Evolutionary conservation across 2,888 invertebrate genomes (phyloP), one percentile per base, ranked within the genome.

Genomic region (Scaptomyza parva): DNA sequence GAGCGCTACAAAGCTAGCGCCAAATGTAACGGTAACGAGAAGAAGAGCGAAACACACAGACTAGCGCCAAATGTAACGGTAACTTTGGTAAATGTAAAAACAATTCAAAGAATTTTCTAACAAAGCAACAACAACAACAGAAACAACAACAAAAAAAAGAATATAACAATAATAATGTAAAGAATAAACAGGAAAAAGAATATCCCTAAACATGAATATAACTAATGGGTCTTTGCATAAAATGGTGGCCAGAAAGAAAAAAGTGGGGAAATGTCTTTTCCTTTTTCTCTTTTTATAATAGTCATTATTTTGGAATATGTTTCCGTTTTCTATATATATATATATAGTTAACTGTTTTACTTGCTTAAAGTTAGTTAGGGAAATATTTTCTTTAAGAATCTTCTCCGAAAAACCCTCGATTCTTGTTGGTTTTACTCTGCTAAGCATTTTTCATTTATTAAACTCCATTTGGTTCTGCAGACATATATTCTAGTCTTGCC

Each of bases 41-140:
- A 55, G 60, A 54, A 79, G 39, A 68, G 43, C 20, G 11, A 17
- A 18, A 18, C n/a, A 48, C 20, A 20, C 52, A 67, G 60, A 40
- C 44, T 62, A 51, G 62, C 18, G 47, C 14, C 64, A 72, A 73
- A 71, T 64, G 59, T 68, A 83, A 82, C 58, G 61, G 78, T 70
- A 78, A 78, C 69, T 83, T 83, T 75, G 68, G 69, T 86, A 83
- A 84, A 75, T 79, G 64, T 6, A 33, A 61, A 67, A 76, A 40
- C 52, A 45, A 57, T 59, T 48, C 59, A 68, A 78, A 67, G 53
- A 61, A 50, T 55, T 51, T 35, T 52, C 28, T 2, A 57, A 45
- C 47, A 54, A 51, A 44, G 17, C 12, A 35, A 33, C 44, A 44
- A 41, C 14, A 41, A 57, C 40, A 40, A 44, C 6, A 30, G 26